Evolutionary conservation across 2,888 invertebrate species (phyloP).

Genomic region (Oxytorus armatus): DNA sequence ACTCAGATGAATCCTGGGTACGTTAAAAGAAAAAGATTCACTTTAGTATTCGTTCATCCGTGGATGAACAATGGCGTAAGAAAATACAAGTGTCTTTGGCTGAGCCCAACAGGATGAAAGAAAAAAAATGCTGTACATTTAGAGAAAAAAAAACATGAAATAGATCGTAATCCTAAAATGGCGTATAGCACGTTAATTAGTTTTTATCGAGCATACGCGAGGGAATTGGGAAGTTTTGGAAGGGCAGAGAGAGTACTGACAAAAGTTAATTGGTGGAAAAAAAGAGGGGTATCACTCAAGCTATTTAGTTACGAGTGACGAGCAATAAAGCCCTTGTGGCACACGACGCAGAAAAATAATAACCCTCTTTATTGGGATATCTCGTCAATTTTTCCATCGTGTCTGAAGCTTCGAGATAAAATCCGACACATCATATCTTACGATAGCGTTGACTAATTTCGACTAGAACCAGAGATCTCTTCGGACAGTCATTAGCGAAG

Average conservation of each 20-base stretch:
- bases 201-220: slow-evolving; percentile 16
- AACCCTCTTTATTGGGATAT: not conserved
- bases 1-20: slow-evolving; percentile 4
- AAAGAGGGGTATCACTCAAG: slow-evolving; percentile 5
- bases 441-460: slow-evolving; percentile 27
- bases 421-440: not conserved
- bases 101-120: slow-evolving; percentile 45
- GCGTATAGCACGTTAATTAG: not conserved
- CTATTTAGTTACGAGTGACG: slow-evolving; percentile 30
- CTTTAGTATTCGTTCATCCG: slow-evolving; percentile 23
- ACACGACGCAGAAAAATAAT: not conserved
- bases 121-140: slow-evolving; percentile 58
- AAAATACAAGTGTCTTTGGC: slow-evolving; percentile 54
- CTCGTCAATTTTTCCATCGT: not conserved
- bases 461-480: slow-evolving; percentile 58
- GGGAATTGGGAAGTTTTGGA: not conserved
- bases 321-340: not conserved
- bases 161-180: slow-evolving; percentile 23
- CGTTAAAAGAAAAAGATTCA: slow-evolving; percentile 35
- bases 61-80: slow-evolving; percentile 48
- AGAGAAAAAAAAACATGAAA: slow-evolving; percentile 19
- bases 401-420: not conserved
- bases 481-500: slow-evolving; percentile 11
- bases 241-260: not conserved
- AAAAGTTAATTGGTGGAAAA: slow-evolving; percentile 9